These are phyloP conservation scores for Prolemur simus DNA, from an alignment of 2,113 vertebrate genomes.

Conservation along the genomic window DNA sequence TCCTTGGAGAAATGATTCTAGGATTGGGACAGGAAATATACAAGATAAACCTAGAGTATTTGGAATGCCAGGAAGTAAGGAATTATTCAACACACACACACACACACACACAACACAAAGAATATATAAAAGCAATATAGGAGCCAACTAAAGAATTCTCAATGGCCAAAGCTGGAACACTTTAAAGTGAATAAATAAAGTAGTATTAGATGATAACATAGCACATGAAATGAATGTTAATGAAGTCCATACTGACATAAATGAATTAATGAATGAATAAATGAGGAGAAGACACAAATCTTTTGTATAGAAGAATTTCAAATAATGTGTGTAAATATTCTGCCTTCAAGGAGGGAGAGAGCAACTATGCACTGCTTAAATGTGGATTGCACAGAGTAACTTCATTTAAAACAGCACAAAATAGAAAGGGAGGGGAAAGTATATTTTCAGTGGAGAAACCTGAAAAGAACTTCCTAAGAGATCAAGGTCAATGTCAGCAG, in stretches of 20 bases:
- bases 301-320: not conserved
- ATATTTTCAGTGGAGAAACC: not conserved
- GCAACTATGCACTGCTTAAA: no score
- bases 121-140: not conserved
- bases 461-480: not conserved
- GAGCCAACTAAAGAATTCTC: not conserved
- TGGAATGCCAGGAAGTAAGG: not conserved
- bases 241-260: not conserved
- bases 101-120: not conserved
- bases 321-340: not conserved
- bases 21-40: not conserved
- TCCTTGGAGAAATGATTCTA: not conserved
- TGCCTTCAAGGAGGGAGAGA: not conserved
- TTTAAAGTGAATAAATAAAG: not conserved
- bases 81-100: not conserved
- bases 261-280: not conserved
- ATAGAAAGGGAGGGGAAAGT: not conserved
- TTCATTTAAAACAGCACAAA: not conserved
- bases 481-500: not conserved
- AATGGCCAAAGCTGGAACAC: not conserved
- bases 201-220: not conserved
- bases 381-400: rapidly evolving
- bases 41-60: not conserved
- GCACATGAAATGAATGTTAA: not conserved
- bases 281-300: not conserved